phyloP scores from a whole-genome alignment of 2,797 vertebrate genomes.

The Pseudochirops corinnae region DNA sequence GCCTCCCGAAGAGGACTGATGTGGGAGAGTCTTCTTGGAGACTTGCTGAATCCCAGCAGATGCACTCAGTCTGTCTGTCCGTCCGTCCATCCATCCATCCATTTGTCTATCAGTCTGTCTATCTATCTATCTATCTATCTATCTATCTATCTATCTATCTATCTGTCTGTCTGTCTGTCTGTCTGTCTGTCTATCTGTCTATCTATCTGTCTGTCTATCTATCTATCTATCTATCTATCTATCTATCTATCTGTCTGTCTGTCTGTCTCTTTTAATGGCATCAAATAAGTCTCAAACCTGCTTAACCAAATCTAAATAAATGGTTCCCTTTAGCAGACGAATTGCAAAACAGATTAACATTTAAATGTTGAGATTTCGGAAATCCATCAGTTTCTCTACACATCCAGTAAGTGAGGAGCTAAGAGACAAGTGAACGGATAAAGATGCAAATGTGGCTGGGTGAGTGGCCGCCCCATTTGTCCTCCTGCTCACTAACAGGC shows the following conservation, averaged over 20 bases:
- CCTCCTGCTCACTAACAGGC: background rate
- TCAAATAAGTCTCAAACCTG: conserved; percentile 73
- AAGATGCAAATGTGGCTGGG: conserved; percentile 72
- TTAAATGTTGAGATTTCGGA: conserved; percentile 71
- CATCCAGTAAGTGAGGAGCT: conserved; percentile 64
- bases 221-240: no score
- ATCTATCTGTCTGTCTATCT: no score
- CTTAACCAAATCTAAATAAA: conserved; percentile 67
- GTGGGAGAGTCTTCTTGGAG: conserved; percentile 19
- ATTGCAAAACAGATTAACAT: conserved; percentile 64
- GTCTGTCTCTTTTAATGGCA: conserved; percentile 58
- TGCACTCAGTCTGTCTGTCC: conserved; percentile 62
- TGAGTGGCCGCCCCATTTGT: conserved; percentile 72
- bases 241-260: no score
- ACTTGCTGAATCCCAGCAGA: conserved; percentile 64
- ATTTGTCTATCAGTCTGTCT: no score
- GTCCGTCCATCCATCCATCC: no score
- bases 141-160: no score
- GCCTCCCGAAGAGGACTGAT: background rate
- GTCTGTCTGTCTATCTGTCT: no score
- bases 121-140: no score
- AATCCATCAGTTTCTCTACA: conserved; percentile 78
- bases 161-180: no score
- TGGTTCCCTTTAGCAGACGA: conserved; percentile 61
- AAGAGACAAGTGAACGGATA: conserved; percentile 68